Percentiles rank a stretch among this genome's conserved stretches.
Conservation (phyloP, 2,113 vertebrate genomes). For the Gallinago paraguaiae region DNA sequence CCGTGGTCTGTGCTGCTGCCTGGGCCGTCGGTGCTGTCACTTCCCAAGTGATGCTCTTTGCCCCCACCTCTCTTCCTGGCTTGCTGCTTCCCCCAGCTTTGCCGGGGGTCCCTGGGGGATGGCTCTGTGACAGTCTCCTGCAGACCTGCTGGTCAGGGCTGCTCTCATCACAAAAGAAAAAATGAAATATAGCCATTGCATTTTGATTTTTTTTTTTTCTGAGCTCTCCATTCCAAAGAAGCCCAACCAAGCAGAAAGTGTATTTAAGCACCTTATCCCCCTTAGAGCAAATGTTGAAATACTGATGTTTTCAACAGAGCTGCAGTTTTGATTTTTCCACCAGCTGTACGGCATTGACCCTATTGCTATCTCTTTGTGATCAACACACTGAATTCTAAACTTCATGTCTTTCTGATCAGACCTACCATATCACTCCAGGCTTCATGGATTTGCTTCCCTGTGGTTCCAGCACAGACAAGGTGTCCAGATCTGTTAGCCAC, state of each 20-base stretch:
- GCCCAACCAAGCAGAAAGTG: too few species aligned
- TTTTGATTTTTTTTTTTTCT: not conserved
- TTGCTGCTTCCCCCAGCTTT: not conserved
- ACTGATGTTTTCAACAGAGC: not conserved
- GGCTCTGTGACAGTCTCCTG: not conserved
- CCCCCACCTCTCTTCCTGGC: not conserved
- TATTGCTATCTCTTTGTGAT: not conserved
- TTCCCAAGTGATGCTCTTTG: not conserved
- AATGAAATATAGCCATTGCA: too few species aligned
- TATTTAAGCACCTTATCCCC: not conserved
- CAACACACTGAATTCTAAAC: not conserved
- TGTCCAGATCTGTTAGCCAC: not conserved
- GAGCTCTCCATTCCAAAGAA: not conserved
- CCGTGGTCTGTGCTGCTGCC: not conserved
- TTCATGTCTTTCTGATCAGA: not conserved
- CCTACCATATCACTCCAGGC: accelerated
- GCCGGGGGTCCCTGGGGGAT: not conserved
- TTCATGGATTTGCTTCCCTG: not conserved
- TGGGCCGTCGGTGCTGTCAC: accelerated
- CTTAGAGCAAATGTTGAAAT: not conserved
- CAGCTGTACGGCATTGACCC: not conserved
- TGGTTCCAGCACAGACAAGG: not conserved
- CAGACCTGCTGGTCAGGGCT: not conserved
- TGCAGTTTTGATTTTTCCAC: not conserved
- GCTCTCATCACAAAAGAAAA: not conserved